These are phyloP conservation scores for Julus scanicus DNA, from an alignment of 2,888 invertebrate genomes.

Conservation along the genomic window DNA sequence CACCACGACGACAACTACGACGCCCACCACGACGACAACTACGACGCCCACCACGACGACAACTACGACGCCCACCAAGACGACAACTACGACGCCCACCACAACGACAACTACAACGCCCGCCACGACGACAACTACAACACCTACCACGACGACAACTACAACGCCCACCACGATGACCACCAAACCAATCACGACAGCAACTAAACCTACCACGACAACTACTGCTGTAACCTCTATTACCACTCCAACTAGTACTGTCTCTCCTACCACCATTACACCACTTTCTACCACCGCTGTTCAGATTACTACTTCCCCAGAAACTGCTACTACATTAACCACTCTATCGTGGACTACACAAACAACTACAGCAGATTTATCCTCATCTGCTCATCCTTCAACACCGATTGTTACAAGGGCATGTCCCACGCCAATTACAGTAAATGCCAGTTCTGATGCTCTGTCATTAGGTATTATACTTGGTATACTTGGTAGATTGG, in stretches of 20 bases:
- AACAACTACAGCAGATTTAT: neutral
- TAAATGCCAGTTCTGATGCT: slow-evolving; percentile 10
- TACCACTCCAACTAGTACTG: neutral
- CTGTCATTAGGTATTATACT: neutral
- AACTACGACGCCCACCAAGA: no score
- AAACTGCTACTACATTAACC: neutral
- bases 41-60: no score
- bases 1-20: neutral
- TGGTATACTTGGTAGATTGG: neutral
- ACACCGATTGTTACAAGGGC: neutral
- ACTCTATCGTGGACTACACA: neutral
- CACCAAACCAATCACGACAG: neutral
- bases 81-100: no score
- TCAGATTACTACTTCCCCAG: neutral
- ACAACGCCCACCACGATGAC: neutral
- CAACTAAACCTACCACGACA: neutral
- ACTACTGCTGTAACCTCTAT: neutral
- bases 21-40: no score
- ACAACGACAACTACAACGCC: neutral
- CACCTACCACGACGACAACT: neutral
- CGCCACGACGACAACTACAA: neutral
- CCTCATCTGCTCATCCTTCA: neutral
- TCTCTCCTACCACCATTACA: neutral
- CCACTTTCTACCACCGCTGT: neutral
- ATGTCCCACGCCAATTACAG: neutral